Evolutionary conservation across 2,888 invertebrate species (phyloP).

Genomic region (Drosophila dives): DNA sequence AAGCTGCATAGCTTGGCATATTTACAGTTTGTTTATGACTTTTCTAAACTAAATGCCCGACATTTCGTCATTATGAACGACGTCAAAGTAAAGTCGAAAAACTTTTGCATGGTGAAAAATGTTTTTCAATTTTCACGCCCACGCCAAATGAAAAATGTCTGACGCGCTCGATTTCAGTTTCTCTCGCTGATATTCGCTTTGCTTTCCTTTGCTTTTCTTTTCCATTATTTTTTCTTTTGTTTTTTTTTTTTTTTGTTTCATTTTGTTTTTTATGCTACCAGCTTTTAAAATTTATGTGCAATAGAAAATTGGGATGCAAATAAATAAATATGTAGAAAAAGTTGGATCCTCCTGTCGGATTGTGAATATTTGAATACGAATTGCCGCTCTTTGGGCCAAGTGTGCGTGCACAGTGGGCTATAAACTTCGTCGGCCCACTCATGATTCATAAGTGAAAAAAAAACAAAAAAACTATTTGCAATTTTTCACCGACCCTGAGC

Average conservation of each 20-base stretch:
- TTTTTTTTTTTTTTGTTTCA: background rate
- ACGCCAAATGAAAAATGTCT: slow-evolving; percentile 58
- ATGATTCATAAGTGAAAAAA: slow-evolving; percentile 55
- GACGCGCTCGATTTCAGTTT: slow-evolving; percentile 69
- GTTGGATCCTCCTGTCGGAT: slow-evolving; percentile 12
- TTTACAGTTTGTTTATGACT: slow-evolving; percentile 61
- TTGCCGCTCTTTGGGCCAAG: slow-evolving; percentile 23
- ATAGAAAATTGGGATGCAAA: slow-evolving; percentile 41
- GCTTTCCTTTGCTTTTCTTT: slow-evolving; percentile 19
- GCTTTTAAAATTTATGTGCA: slow-evolving; percentile 67
- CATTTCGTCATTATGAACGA: slow-evolving; percentile 74
- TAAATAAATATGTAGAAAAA: slow-evolving; percentile 39
- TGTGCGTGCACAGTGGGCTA: slow-evolving; percentile 59
- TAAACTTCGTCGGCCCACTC: slow-evolving; percentile 60
- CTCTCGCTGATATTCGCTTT: slow-evolving; percentile 33
- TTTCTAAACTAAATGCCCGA: slow-evolving; percentile 58
- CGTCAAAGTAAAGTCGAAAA: slow-evolving; percentile 61
- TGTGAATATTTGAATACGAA: slow-evolving; percentile 40
- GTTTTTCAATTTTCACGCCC: slow-evolving; percentile 73
- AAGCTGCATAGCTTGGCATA: background rate
- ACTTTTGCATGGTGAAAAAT: slow-evolving; percentile 71
- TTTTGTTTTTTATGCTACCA: slow-evolving; percentile 48
- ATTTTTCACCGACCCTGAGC: slow-evolving; percentile 60
- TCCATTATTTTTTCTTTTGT: slow-evolving; percentile 9
- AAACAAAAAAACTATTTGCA: slow-evolving; percentile 56